Evolutionary conservation across 2,888 invertebrate genomes (phyloP).

Genomic region (Mythimna albipuncta): DNA sequence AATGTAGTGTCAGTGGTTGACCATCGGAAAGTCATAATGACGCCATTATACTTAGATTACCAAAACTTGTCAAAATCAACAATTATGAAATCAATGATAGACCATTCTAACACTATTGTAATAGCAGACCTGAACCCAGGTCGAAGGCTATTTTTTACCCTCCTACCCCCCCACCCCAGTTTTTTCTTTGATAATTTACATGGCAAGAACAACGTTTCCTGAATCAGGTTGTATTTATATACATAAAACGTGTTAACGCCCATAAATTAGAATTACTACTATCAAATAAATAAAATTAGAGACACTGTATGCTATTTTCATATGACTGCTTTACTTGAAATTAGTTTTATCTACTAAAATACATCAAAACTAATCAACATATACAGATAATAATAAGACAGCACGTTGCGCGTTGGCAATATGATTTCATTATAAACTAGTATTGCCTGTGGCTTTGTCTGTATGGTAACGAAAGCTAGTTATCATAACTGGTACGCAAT

Average conservation of each 20-base stretch:
- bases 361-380: background rate
- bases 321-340: background rate
- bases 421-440: background rate
- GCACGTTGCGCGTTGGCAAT: background rate
- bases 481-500: conserved; percentile 6
- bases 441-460: background rate
- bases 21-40: too few species aligned
- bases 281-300: background rate
- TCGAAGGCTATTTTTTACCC: too few species aligned
- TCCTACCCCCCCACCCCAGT: too few species aligned
- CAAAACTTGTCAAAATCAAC: too few species aligned
- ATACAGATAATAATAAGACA: background rate
- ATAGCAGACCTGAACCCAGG: too few species aligned
- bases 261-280: background rate
- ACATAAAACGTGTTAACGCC: background rate
- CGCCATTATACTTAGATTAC: too few species aligned
- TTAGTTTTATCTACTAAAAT: conserved; percentile 10
- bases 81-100: too few species aligned
- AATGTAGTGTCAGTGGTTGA: too few species aligned
- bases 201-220: too few species aligned
- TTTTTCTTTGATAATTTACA: too few species aligned
- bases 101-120: too few species aligned
- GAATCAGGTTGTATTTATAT: too few species aligned
- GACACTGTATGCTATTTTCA: background rate
- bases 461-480: conserved; percentile 1